These are phyloP conservation scores for Mythimna ferrago DNA, from an alignment of 2,888 invertebrate species.

Conservation along the genomic window DNA sequence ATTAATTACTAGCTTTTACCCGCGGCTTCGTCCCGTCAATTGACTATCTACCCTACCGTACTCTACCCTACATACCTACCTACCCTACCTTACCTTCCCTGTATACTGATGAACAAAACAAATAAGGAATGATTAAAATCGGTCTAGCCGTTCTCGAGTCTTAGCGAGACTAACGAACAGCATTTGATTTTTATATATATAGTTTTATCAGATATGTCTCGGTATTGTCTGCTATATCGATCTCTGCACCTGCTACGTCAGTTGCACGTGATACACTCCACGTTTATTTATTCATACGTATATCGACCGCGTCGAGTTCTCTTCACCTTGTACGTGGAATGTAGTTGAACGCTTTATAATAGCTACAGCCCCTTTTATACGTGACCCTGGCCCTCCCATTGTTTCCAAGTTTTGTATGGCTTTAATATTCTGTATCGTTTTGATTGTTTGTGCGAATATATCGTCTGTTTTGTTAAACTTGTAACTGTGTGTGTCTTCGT, in stretches of 20 bases:
- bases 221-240: conserved; percentile 33
- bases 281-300: conserved; percentile 32
- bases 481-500: too few relatives aligned
- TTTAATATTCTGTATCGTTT: neutral
- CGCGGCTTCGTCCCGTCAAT: too few relatives aligned
- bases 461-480: neutral
- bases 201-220: conserved; percentile 37
- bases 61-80: too few relatives aligned
- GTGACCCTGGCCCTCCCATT: neutral
- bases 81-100: too few relatives aligned
- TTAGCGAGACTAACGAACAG: too few relatives aligned
- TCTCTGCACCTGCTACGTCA: conserved; percentile 33
- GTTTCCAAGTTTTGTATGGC: neutral
- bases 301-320: conserved; percentile 20
- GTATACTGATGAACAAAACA: too few relatives aligned
- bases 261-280: conserved; percentile 27
- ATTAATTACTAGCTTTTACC: too few relatives aligned
- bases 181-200: too few relatives aligned
- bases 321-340: conserved; percentile 32
- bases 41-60: too few relatives aligned
- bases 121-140: too few relatives aligned
- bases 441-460: neutral
- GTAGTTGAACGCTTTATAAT: conserved; percentile 19
- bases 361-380: neutral
- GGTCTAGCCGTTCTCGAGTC: too few relatives aligned